Evolutionary conservation across 2,113 vertebrate species (phyloP).

Genomic region (Leptobrachium leishanense): DNA sequence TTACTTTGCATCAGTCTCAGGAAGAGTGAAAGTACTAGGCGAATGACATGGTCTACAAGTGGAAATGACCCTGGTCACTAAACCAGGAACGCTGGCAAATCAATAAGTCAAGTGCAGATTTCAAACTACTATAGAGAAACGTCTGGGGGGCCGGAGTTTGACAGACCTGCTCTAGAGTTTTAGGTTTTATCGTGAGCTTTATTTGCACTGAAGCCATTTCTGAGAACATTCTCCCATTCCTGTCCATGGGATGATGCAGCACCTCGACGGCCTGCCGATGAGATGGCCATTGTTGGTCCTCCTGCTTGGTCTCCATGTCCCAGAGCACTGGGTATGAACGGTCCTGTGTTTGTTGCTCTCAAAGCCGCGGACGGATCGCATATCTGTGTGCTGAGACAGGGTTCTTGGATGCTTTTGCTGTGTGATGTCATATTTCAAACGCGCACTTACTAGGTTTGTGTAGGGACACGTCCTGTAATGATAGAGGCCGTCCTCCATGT

Average conservation of each 20-base stretch:
- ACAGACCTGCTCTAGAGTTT: too few relatives aligned
- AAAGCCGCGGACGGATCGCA: slow-evolving; percentile 12
- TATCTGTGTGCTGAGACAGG: slow-evolving; percentile 37
- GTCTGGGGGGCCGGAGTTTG: too few relatives aligned
- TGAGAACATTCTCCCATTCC: too few relatives aligned
- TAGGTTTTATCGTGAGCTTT: too few relatives aligned
- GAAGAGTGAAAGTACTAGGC: too few relatives aligned
- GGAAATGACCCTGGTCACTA: too few relatives aligned
- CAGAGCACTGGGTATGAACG: neutral
- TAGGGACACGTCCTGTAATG: slow-evolving; percentile 19
- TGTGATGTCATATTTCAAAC: slow-evolving; percentile 35
- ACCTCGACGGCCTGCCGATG: neutral
- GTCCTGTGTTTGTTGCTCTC: slow-evolving; percentile 20
- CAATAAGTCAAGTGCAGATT: too few relatives aligned
- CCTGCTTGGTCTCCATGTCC: neutral
- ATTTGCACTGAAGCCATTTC: too few relatives aligned
- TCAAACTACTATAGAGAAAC: too few relatives aligned
- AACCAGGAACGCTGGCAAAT: too few relatives aligned
- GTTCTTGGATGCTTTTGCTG: slow-evolving; percentile 27
- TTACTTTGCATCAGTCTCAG: too few relatives aligned
- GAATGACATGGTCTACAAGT: too few relatives aligned
- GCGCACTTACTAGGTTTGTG: slow-evolving; percentile 15
- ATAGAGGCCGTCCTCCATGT: slow-evolving; percentile 12
- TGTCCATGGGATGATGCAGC: neutral
- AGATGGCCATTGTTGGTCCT: neutral